phyloP scores from a whole-genome alignment of 2,888 invertebrate species.

The Mantis religiosa region DNA sequence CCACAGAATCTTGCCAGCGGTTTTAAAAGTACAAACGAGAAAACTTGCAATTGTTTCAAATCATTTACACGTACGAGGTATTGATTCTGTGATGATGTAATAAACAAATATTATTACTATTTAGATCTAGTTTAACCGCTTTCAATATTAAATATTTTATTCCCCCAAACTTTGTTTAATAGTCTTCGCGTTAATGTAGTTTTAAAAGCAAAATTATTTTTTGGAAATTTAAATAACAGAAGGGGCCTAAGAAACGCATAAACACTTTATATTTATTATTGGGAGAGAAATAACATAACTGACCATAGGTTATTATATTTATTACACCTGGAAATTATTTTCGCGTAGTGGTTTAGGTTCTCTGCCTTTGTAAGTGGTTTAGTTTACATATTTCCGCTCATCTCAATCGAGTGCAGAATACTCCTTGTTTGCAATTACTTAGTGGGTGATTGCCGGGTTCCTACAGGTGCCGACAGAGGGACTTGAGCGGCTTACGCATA shows the following conservation, averaged over 20 bases:
- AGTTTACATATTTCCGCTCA: not conserved
- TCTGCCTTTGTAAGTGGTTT: not conserved
- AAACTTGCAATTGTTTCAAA: not conserved
- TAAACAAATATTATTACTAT: no score
- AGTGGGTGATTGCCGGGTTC: not conserved
- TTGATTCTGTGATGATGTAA: not conserved
- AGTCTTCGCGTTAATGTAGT: not conserved
- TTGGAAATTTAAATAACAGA: not conserved
- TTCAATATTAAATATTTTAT: not conserved
- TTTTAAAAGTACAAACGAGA: not conserved
- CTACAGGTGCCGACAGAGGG: not conserved
- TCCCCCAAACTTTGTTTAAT: not conserved
- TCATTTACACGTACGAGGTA: not conserved
- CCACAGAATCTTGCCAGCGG: not conserved
- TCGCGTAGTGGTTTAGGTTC: not conserved
- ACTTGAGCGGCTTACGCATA: not conserved
- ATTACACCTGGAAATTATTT: not conserved
- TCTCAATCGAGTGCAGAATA: not conserved
- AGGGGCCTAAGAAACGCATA: not conserved
- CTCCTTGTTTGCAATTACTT: not conserved
- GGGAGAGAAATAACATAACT: not conserved
- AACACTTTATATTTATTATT: not conserved
- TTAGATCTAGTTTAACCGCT: not conserved
- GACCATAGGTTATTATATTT: not conserved
- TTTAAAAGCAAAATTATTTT: not conserved